Evolutionary conservation across 2,797 vertebrate species (phyloP).

Genomic region (Schizopygopsis malacanthus): DNA sequence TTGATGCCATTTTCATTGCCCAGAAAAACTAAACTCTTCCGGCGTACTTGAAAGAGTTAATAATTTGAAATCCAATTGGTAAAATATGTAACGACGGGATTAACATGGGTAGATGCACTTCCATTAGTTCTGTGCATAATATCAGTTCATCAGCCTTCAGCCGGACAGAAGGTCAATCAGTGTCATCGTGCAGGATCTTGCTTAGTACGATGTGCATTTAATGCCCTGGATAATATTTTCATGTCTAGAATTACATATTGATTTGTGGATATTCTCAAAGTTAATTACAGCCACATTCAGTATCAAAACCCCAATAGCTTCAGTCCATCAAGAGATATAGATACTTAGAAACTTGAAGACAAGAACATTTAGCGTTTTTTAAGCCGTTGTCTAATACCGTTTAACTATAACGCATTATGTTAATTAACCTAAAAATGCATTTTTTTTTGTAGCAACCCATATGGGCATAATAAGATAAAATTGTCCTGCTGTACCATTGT

Average conservation of each 20-base stretch:
- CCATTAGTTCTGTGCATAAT: not conserved
- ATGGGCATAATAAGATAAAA: not conserved
- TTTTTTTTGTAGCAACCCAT: too few species aligned
- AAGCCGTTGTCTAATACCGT: not conserved
- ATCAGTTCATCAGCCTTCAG: not conserved
- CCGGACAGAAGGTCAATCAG: not conserved
- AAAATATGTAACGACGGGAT: not conserved
- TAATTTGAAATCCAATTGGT: not conserved
- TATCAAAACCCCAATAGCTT: constrained; percentile 5
- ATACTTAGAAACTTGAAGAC: not conserved
- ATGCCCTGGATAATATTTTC: not conserved
- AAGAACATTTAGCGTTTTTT: not conserved
- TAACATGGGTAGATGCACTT: not conserved
- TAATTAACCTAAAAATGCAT: not conserved
- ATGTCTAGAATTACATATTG: not conserved
- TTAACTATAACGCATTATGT: not conserved
- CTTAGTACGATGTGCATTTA: not conserved
- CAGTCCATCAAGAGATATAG: not conserved
- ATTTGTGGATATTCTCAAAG: not conserved
- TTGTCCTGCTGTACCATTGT: not conserved
- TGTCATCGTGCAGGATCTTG: not conserved
- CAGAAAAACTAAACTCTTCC: not conserved
- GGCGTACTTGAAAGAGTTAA: not conserved
- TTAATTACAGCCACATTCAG: not conserved
- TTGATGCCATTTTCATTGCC: not conserved